phyloP scores from a whole-genome alignment of 2,113 vertebrate genomes.

The Gymnobelideus leadbeateri region DNA sequence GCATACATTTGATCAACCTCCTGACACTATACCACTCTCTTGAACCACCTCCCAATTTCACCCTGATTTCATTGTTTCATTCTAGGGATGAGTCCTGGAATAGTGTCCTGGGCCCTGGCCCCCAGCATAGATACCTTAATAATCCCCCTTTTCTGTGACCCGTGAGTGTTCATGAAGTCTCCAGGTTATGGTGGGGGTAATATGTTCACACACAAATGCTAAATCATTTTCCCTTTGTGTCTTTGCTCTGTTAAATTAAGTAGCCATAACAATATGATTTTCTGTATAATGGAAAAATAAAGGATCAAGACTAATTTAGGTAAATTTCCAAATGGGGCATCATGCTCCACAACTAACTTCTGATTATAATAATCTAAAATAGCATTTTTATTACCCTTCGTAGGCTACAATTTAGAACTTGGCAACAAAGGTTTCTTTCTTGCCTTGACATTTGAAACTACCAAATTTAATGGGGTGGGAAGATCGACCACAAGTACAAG shows the following conservation, averaged over 20 bases:
- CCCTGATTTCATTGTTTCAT: neutral
- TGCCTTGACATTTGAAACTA: neutral
- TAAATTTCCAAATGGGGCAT: neutral
- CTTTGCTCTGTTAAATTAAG: neutral
- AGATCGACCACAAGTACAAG: neutral
- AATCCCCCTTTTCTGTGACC: neutral
- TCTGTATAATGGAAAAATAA: neutral
- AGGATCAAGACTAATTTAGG: neutral
- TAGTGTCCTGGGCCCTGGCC: neutral
- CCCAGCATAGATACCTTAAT: neutral
- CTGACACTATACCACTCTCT: neutral
- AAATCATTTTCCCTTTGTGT: neutral
- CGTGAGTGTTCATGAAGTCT: neutral
- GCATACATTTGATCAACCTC: neutral
- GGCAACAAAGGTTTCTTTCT: neutral
- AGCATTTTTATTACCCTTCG: neutral
- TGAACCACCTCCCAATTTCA: neutral
- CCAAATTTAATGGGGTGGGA: neutral
- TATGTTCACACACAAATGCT: neutral
- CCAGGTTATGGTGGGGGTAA: neutral
- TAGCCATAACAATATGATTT: neutral
- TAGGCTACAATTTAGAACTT: neutral
- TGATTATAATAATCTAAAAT: neutral
- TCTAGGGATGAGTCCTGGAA: neutral
- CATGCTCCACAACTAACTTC: neutral